These are phyloP conservation scores for Cladopsammia gracilis DNA, from an alignment of 64 coral and sea anemone genomes.

Conservation along the genomic window DNA sequence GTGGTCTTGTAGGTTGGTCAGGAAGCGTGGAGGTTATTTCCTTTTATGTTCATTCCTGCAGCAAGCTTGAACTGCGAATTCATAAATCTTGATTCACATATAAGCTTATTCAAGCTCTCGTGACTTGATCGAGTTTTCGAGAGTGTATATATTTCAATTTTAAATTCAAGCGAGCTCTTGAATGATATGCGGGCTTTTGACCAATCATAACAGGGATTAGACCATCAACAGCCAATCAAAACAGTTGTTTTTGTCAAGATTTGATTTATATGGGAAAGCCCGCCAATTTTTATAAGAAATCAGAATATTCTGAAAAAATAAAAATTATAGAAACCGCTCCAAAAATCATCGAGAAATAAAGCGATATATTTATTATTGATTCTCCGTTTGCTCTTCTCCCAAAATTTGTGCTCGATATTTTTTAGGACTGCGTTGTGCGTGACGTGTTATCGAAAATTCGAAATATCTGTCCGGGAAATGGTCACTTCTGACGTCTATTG, in stretches of 20 bases:
- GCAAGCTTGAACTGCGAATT: not conserved
- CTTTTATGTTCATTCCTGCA: not conserved
- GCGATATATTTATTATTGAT: not conserved
- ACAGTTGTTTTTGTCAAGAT: not conserved
- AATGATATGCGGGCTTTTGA: not conserved
- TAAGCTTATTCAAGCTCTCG: not conserved
- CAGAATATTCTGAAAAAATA: not conserved
- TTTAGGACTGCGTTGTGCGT: not conserved
- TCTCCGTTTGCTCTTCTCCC: not conserved
- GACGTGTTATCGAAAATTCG: not conserved
- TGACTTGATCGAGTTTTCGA: not conserved
- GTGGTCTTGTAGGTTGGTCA: not conserved
- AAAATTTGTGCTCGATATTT: not conserved
- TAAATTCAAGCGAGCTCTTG: not conserved
- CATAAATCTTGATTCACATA: not conserved
- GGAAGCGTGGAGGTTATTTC: not conserved
- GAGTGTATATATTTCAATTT: not conserved
- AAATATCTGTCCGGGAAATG: not conserved
- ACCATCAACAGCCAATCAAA: conserved; percentile 9
- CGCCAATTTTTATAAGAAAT: not conserved
- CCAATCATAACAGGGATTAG: not conserved
- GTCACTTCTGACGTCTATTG: not conserved
- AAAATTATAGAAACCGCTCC: not conserved
- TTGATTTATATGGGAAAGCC: conserved; percentile 25
- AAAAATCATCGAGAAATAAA: not conserved